These are phyloP conservation scores for Platalea minor DNA, from an alignment of 2,797 vertebrate genomes.

Conservation along the genomic window DNA sequence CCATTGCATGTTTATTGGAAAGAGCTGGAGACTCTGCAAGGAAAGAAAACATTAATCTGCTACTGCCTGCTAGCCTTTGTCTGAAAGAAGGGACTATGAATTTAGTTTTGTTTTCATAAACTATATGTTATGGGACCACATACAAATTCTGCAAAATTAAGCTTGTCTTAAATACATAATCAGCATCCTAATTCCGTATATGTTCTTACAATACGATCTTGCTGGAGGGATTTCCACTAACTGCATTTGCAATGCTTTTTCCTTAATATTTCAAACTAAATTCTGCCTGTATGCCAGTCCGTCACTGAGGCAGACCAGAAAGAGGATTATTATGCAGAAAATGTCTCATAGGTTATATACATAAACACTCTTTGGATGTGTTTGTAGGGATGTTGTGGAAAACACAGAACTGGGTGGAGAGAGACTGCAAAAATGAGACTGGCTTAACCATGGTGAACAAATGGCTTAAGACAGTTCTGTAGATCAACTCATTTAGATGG, in stretches of 20 bases:
- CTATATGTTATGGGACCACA: neutral
- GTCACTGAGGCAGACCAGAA: neutral
- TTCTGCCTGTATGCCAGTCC: neutral
- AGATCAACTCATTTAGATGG: neutral
- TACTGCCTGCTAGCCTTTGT: neutral
- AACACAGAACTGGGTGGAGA: neutral
- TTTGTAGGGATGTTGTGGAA: neutral
- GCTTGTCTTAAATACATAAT: neutral
- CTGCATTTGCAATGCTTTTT: neutral
- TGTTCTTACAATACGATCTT: too few relatives aligned
- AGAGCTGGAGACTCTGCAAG: neutral
- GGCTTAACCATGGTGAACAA: neutral
- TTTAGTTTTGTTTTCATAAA: neutral
- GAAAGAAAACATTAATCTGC: neutral
- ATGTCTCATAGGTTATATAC: rapidly evolving
- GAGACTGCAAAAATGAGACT: neutral
- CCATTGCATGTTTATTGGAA: neutral
- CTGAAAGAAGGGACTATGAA: neutral
- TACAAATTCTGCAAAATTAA: neutral
- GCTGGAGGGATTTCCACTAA: neutral
- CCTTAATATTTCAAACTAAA: rapidly evolving
- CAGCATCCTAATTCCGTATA: neutral
- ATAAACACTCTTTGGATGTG: rapidly evolving
- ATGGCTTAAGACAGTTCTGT: neutral
- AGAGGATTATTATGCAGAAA: neutral